phyloP scores from a whole-genome alignment of 2,888 invertebrate genomes.

The Drosophila merina region DNA sequence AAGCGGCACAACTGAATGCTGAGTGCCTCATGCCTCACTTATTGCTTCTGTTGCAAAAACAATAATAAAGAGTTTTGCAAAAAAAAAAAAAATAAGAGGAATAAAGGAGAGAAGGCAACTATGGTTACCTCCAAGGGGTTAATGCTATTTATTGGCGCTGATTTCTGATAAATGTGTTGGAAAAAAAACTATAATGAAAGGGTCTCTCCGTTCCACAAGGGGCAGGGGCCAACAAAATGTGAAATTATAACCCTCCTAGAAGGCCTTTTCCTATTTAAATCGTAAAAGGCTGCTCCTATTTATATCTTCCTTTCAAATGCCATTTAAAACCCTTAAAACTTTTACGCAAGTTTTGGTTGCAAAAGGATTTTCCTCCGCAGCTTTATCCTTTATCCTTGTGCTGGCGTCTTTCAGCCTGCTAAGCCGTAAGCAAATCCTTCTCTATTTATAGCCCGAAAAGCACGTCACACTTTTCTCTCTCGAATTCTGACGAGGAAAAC shows the following conservation, averaged over 20 bases:
- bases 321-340: too few species aligned
- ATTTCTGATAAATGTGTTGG: conserved; percentile 66
- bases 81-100: conserved; percentile 2
- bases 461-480: conserved; percentile 22
- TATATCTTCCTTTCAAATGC: background rate
- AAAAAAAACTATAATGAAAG: conserved; percentile 32
- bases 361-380: background rate
- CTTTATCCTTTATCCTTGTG: conserved; percentile 1
- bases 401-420: conserved; percentile 6
- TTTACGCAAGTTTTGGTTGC: too few species aligned
- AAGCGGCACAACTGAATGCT: conserved; percentile 70
- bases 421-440: conserved; percentile 41
- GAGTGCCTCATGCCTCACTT: conserved; percentile 57
- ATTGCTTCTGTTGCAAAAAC: conserved; percentile 56
- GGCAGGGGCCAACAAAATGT: conserved; percentile 26
- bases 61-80: conserved; percentile 12
- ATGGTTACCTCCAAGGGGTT: conserved; percentile 51
- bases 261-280: too few species aligned
- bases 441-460: conserved; percentile 42
- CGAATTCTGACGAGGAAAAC: background rate
- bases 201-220: background rate
- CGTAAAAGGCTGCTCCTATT: background rate
- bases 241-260: conserved; percentile 19
- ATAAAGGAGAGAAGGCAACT: conserved; percentile 6
- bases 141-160: conserved; percentile 48